Conservation (phyloP, 1,140 invertebrate genomes). For the Lepidurus arcticus region DNA sequence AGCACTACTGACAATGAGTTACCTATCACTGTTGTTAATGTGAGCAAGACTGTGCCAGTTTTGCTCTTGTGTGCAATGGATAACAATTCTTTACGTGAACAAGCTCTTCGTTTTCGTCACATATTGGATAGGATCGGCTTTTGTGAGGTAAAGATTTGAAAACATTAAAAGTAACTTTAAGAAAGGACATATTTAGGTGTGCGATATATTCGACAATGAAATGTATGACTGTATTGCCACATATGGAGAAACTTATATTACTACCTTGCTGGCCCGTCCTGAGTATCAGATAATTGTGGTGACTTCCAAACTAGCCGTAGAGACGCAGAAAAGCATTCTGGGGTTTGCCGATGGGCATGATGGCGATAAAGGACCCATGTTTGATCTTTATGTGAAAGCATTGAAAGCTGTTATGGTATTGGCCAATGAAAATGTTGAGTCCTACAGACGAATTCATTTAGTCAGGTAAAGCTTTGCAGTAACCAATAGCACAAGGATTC, state of each 20-base stretch:
- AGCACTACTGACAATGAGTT: too few relatives aligned
- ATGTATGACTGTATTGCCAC: background rate
- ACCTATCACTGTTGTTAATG: background rate
- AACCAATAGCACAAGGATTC: background rate
- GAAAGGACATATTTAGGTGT: background rate
- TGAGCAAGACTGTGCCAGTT: background rate
- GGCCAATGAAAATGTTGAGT: background rate
- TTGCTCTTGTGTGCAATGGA: background rate
- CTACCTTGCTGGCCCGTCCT: background rate
- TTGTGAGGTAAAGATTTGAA: background rate
- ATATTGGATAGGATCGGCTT: background rate
- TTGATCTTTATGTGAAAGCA: background rate
- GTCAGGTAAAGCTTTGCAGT: background rate
- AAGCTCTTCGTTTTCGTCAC: background rate
- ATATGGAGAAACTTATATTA: background rate
- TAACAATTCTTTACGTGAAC: background rate
- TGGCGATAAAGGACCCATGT: background rate
- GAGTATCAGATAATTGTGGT: background rate
- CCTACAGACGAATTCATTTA: background rate
- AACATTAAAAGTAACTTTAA: too few relatives aligned
- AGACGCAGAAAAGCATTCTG: background rate
- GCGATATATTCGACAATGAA: background rate
- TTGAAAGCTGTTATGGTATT: background rate
- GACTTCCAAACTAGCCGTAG: background rate
- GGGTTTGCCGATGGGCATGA: background rate